Base-by-base conservation (phyloP, 2,888 invertebrate genomes). In the Drosophila kokeensis region DNA sequence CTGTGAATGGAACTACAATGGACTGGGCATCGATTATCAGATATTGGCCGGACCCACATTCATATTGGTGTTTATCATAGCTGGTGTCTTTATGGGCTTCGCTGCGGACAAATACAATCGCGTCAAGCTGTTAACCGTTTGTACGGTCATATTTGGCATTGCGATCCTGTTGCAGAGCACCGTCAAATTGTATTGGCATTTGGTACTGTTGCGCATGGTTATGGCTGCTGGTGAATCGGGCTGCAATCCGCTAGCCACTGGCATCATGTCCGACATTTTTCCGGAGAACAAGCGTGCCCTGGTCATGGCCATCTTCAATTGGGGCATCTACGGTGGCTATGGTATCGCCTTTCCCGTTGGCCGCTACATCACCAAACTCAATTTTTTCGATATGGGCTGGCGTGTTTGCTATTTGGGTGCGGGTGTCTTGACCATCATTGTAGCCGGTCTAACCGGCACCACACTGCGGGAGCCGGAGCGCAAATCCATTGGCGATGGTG, bases 261-360 rank as follows among this genome's bases (percentile, higher is more conserved):
- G 97, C 8, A 95, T 97, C 54, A 94, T 97, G 69, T 96, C 97
- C 0, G 97, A 97, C 90, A 95, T 97, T 87, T 97, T 97, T 91
- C 95, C 96, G 0, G 97, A 97, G 91, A 94, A 95, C 73, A 96
- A 97, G 89, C 95, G 98, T 66, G 98, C 97, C 1, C 93, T 98
- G 50, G 98, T 98, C 18, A 96, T 98, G 94, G 97, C 98, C 1
- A 95, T 98, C 74, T 98, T 98, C 94, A 98, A 98, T 93, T 98
- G 98, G 98, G 98, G 98, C 15, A 98, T 98, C 81, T 98, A 98
- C 91, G 97, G 98, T 38, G 98, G 98, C 4, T 98, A 98, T 86
- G 98, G 98, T 52, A 96, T 98, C 76, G 97, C 98, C 0, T 98
- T 98, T 92, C 98, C 98, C 0, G 96, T 98, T 7, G 98, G 98